Conservation (phyloP, 2,113 vertebrate genomes). For the Otus sunia region DNA sequence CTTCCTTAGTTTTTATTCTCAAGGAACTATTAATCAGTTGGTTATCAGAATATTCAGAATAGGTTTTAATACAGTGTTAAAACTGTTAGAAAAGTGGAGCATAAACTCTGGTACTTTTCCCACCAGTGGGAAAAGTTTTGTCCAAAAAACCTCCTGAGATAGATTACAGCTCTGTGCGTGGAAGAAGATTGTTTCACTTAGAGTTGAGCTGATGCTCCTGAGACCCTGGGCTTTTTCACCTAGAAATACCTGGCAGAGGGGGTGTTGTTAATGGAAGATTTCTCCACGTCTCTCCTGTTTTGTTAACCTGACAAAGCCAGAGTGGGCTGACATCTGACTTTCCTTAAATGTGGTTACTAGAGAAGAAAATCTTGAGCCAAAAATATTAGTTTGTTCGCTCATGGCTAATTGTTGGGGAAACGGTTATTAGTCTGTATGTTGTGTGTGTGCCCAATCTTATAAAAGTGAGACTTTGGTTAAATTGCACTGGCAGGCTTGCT, state of each 20-base stretch:
- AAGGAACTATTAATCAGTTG: slow-evolving; percentile 52
- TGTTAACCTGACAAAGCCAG: neutral
- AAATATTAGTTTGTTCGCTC: neutral
- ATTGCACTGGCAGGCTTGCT: neutral
- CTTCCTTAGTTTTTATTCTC: slow-evolving; percentile 39
- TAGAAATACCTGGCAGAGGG: neutral
- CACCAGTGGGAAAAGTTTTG: neutral
- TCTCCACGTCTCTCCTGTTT: neutral
- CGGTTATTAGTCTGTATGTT: neutral
- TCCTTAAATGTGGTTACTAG: slow-evolving; percentile 5
- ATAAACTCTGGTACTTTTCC: neutral
- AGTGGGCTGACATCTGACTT: neutral
- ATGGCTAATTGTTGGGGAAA: slow-evolving; percentile 2
- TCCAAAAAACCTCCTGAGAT: neutral
- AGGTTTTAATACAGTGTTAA: slow-evolving; percentile 9
- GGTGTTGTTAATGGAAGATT: neutral
- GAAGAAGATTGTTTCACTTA: neutral
- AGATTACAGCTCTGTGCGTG: neutral
- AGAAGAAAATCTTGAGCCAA: neutral
- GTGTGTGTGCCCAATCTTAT: neutral
- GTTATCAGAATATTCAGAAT: slow-evolving; percentile 41
- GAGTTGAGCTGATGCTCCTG: neutral
- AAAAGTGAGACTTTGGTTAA: neutral
- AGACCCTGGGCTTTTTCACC: neutral
- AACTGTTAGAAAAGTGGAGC: neutral